phyloP scores from a whole-genome alignment of 2,113 vertebrate genomes.

The Hippoglossus stenolepis region DNA sequence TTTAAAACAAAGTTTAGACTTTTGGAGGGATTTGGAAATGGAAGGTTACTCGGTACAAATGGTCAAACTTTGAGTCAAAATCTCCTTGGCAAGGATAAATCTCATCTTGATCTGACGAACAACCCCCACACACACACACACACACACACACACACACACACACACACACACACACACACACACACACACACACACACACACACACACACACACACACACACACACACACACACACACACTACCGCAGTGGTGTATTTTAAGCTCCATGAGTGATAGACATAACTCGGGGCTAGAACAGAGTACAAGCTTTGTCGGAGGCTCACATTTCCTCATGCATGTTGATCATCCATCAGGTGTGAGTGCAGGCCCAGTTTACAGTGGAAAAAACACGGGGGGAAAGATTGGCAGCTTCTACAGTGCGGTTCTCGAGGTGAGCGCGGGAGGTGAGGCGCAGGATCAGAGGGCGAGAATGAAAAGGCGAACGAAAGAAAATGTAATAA shows the following conservation, averaged over 20 bases:
- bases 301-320: constrained; percentile 4
- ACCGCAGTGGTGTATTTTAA: too few relatives aligned
- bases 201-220: too few relatives aligned
- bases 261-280: neutral
- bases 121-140: too few relatives aligned
- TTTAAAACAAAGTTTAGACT: too few relatives aligned
- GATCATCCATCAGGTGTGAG: constrained; percentile 32
- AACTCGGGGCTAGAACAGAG: constrained; percentile 9
- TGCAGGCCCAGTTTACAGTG: constrained; percentile 20
- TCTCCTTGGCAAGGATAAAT: neutral
- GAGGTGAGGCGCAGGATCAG: constrained; percentile 36
- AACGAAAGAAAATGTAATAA: constrained; percentile 52
- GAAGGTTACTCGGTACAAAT: neutral
- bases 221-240: too few relatives aligned
- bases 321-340: constrained; percentile 8
- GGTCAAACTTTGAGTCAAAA: neutral
- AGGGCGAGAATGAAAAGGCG: constrained; percentile 43
- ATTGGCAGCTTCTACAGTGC: constrained; percentile 26
- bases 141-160: too few relatives aligned
- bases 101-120: neutral
- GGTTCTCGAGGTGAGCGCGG: constrained; percentile 13
- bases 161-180: too few relatives aligned
- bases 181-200: too few relatives aligned
- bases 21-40: neutral
- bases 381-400: constrained; percentile 6